Evolutionary conservation across 2,888 invertebrate genomes (phyloP).

Genomic region (Yponomeuta evonymella): DNA sequence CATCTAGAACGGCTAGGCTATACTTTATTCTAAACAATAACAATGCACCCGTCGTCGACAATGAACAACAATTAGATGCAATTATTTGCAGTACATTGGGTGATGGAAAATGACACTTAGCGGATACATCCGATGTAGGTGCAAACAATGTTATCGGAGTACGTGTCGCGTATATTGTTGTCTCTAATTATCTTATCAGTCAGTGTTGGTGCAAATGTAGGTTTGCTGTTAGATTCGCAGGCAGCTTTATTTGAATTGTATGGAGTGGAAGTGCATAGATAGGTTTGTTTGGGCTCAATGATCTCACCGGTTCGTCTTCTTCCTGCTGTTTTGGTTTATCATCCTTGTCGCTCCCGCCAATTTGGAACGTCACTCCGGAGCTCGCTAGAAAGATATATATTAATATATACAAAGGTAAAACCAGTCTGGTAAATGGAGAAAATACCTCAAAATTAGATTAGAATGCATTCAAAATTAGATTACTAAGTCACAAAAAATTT

Average conservation of each 20-base stretch:
- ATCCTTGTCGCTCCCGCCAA: constrained; percentile 76
- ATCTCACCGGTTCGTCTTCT: constrained; percentile 73
- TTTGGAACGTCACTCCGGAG: constrained; percentile 81
- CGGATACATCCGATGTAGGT: constrained; percentile 15
- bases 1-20: neutral
- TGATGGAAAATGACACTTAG: neutral
- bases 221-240: neutral
- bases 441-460: neutral
- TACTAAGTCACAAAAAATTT: no score
- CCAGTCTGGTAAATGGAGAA: neutral
- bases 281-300: constrained; percentile 21
- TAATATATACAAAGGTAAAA: neutral
- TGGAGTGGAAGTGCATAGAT: neutral
- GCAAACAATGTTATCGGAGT: constrained; percentile 34
- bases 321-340: constrained; percentile 73
- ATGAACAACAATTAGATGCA: constrained; percentile 16
- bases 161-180: constrained; percentile 17
- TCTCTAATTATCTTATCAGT: constrained; percentile 24
- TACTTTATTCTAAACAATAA: neutral
- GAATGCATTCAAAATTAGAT: no score
- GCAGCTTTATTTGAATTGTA: neutral
- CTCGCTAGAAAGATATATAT: constrained; percentile 48
- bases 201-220: constrained; percentile 15
- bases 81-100: constrained; percentile 7
- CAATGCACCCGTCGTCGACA: neutral